phyloP scores from a whole-genome alignment of 2,797 vertebrate genomes.

The Novumbra hubbsi region DNA sequence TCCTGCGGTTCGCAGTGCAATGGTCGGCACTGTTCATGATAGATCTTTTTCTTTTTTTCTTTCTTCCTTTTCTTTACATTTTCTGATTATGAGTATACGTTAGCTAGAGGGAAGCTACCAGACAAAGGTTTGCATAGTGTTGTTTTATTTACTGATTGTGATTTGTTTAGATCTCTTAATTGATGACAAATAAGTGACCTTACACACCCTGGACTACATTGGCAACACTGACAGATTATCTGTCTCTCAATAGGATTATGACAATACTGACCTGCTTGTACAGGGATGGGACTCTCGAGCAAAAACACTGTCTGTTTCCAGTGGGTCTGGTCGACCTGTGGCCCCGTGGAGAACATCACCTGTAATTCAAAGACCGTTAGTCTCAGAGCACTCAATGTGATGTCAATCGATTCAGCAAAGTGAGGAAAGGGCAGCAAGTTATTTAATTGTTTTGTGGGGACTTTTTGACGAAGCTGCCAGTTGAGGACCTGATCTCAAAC shows the following conservation, averaged over 20 bases:
- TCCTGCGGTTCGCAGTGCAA: no score
- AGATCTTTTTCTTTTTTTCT: background rate
- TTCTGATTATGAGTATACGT: background rate
- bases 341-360: slow-evolving; percentile 92
- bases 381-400: background rate
- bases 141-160: slow-evolving; percentile 52
- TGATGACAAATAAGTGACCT: slow-evolving; percentile 68
- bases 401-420: background rate
- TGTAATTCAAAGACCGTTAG: slow-evolving; percentile 46
- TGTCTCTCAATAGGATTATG: slow-evolving; percentile 12
- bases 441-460: background rate
- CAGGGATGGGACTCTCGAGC: slow-evolving; percentile 82
- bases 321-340: slow-evolving; percentile 84
- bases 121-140: slow-evolving; percentile 68
- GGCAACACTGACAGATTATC: slow-evolving; percentile 61
- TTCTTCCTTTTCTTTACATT: background rate
- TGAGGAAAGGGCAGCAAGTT: background rate
- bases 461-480: no score
- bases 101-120: slow-evolving; percentile 43
- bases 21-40: slow-evolving; percentile 2
- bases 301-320: slow-evolving; percentile 95
- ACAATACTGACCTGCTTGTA: slow-evolving; percentile 79
- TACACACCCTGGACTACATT: slow-evolving; percentile 54
- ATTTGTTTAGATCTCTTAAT: slow-evolving; percentile 62
- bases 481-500: no score